Evolutionary conservation across 2,797 vertebrate species (phyloP), one percentile per base, ranked within the genome.

Genomic region (Platyrinchus mystaceus): DNA sequence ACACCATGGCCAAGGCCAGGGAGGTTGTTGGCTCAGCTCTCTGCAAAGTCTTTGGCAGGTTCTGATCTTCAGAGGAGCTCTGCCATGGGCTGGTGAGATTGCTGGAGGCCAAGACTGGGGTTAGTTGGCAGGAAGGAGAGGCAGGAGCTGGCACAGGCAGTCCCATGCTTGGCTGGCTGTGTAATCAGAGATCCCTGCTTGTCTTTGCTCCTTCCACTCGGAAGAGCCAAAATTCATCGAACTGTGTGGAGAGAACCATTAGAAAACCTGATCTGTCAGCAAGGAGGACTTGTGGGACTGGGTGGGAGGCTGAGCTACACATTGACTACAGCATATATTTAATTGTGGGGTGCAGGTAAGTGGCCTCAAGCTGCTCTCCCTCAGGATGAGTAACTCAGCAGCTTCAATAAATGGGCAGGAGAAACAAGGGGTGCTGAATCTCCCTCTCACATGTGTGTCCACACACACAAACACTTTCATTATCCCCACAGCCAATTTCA

Each of bases 21-120:
- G 43, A 68, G 52, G 67, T 53, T 14, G 0, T 66, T 84, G 91
- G 41, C 84, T 49, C 58, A 85, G 73, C 34, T 64, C 32, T 87
- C 66, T 76, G 44, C 7, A 9, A 63, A 84, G 55, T 23, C 47
- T 87, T 87, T 96, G 94, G 89, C 94, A 93, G 68, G 66, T 39
- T 78, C 34, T 93, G 53, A 89, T 59, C 43, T 71, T 82, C 83
- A 68, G 68, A 91, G 63, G 86, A 39, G 43, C 12, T 75, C 87
- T 91, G 91, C 89, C 64, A 52, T 9, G 49, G 62, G 37, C 37
- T 75, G 60, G 28, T 47, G 63, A 59, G 86, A 21, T 55, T 70
- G 15, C 62, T 84, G 69, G 73, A 79, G 93, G 88, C 93, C 88
- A 95, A 56, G 55, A 8, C 66, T 64, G 66, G 47, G 70, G 52